phyloP scores from a whole-genome alignment of 2,888 invertebrate species.

The Leucophora obtusa region DNA sequence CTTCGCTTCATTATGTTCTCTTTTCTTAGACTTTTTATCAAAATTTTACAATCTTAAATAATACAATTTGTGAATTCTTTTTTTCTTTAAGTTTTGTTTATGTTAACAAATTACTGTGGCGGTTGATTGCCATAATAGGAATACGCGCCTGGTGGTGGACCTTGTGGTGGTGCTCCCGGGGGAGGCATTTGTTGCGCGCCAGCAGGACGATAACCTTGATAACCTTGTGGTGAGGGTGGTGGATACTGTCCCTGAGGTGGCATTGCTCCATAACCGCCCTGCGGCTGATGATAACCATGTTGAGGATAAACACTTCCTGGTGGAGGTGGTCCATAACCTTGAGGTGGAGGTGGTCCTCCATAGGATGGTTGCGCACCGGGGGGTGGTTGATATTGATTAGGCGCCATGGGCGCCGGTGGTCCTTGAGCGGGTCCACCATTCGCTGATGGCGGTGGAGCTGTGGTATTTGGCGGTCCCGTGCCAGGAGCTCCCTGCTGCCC shows the following conservation, averaged over 20 bases:
- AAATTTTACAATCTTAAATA: not conserved
- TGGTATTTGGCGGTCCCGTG: conserved; percentile 76
- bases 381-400: conserved; percentile 76
- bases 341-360: conserved; percentile 75
- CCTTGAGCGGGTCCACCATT: conserved; percentile 78
- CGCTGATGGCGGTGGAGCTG: conserved; percentile 75
- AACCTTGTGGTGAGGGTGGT: conserved; percentile 82
- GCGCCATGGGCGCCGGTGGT: conserved; percentile 72
- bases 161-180: conserved; percentile 79
- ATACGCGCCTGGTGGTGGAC: conserved; percentile 85
- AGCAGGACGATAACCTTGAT: conserved; percentile 82
- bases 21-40: not conserved
- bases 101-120: conserved; percentile 78
- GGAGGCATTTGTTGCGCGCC: conserved; percentile 81
- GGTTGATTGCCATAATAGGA: conserved; percentile 91
- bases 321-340: conserved; percentile 76
- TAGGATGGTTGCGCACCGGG: conserved; percentile 77
- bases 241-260: conserved; percentile 82
- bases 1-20: not conserved
- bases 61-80: not conserved
- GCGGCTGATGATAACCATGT: conserved; percentile 80
- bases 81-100: not conserved
- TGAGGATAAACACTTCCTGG: conserved; percentile 80
- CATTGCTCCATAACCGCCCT: conserved; percentile 81
- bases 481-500: conserved; percentile 71